phyloP scores from a whole-genome alignment of 2,797 vertebrate genomes.

The Podargus strigoides region DNA sequence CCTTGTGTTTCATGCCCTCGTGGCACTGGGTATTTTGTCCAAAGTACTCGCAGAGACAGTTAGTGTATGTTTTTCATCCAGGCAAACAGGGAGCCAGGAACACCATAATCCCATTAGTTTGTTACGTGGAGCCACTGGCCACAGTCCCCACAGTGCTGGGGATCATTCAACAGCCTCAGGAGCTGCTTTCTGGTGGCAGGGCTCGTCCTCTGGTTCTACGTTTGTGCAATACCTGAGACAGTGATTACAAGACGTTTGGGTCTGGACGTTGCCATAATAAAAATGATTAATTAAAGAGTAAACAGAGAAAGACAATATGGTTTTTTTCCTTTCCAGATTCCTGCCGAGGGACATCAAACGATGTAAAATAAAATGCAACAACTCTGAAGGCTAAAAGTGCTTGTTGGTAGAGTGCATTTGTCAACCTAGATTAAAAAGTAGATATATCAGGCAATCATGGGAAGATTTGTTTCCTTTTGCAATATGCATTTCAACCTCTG shows the following conservation, averaged over 20 bases:
- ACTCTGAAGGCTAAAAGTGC: not conserved
- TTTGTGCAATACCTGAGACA: not conserved
- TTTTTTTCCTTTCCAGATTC: not conserved
- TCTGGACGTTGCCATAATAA: not conserved
- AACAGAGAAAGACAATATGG: not conserved
- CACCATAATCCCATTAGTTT: not conserved
- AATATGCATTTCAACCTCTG: not conserved
- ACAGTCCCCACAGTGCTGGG: not conserved
- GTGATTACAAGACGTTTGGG: not conserved
- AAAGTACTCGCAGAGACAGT: not conserved
- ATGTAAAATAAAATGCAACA: not conserved
- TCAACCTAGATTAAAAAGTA: not conserved
- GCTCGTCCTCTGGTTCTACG: not conserved
- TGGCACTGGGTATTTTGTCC: not conserved
- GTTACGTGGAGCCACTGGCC: not conserved
- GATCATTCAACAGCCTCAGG: not conserved
- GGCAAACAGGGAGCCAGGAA: not conserved
- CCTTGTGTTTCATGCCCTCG: not conserved
- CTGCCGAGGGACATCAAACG: not conserved
- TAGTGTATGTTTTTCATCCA: not conserved
- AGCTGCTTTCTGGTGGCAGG: not conserved
- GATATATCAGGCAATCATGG: not conserved
- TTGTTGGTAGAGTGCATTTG: not conserved
- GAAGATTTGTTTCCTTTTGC: not conserved
- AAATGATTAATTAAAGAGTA: not conserved